Conservation (phyloP, 53 echinoderm and acorn worm species). For the Apostichopus leukothele region DNA sequence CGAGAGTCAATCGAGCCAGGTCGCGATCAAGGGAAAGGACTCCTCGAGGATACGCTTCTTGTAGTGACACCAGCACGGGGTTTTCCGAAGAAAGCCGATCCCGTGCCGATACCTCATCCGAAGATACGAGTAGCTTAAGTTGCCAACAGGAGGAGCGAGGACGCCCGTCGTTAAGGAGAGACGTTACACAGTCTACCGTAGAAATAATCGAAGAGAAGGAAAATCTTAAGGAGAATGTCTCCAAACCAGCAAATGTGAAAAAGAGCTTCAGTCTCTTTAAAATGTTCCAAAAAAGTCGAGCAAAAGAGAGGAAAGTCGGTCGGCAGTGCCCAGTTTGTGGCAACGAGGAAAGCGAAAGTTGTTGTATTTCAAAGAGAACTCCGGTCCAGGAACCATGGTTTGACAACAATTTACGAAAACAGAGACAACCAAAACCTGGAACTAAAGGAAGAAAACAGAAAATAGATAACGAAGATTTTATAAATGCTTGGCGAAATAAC, state of each 20-base stretch:
- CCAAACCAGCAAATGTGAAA: constrained; percentile 7
- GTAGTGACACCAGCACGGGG: constrained; percentile 38
- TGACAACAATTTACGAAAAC: not conserved
- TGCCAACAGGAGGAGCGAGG: constrained; percentile 40
- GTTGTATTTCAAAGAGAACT: constrained; percentile 22
- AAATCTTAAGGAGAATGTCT: not conserved
- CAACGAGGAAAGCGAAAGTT: constrained; percentile 42
- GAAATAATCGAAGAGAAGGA: not conserved
- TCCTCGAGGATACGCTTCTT: constrained; percentile 1
- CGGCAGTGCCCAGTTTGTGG: constrained; percentile 40
- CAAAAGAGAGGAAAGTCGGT: not conserved
- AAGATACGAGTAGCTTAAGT: constrained; percentile 36
- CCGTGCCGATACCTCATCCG: constrained; percentile 36
- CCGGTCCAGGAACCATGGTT: not conserved
- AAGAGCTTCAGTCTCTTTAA: constrained; percentile 21
- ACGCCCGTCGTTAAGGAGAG: not conserved
- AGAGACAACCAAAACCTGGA: constrained; percentile 6
- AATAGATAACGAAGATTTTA: constrained; percentile 33
- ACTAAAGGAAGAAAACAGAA: constrained; percentile 5
- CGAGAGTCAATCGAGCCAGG: constrained; percentile 39
- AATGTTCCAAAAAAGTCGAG: constrained; percentile 38
- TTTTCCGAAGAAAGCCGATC: constrained; percentile 46
- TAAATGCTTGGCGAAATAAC: constrained; percentile 40
- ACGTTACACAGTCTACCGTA: constrained; percentile 17
- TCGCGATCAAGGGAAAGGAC: constrained; percentile 34